Evolutionary conservation across 2,113 vertebrate genomes (phyloP).

Genomic region (Alligator sinensis): DNA sequence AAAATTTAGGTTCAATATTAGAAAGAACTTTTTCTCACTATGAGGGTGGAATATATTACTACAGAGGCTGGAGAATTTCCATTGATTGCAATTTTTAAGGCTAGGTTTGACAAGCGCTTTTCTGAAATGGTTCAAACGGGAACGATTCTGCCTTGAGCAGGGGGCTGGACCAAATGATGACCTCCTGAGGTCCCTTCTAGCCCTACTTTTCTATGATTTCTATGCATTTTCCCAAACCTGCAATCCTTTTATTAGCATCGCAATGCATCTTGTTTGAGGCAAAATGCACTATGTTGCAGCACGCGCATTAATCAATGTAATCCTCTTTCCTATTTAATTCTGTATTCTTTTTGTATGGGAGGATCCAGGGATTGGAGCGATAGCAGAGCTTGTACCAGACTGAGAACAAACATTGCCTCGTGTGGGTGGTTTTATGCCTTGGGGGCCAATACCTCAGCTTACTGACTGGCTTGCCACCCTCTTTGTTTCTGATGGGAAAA

Average conservation of each 20-base stretch:
- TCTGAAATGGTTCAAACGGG: too few species aligned
- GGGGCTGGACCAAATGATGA: too few species aligned
- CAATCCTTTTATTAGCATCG: not conserved
- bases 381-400: conserved; percentile 61
- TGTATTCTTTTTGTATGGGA: not conserved
- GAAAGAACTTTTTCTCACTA: too few species aligned
- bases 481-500: conserved; percentile 71
- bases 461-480: conserved; percentile 44
- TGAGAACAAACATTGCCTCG: conserved; percentile 64
- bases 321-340: not conserved
- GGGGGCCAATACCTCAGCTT: conserved; percentile 59
- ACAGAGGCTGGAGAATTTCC: too few species aligned
- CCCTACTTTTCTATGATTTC: too few species aligned
- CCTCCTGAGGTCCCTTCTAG: too few species aligned
- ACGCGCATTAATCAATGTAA: not conserved
- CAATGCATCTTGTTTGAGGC: not conserved
- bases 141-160: too few species aligned
- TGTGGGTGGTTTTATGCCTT: conserved; percentile 69
- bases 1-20: too few species aligned
- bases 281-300: fast-evolving
- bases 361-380: conserved; percentile 10
- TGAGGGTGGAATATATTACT: too few species aligned
- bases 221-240: too few species aligned
- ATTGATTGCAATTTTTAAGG: too few species aligned
- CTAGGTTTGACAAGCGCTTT: too few species aligned